Evolutionary conservation across 2,888 invertebrate genomes (phyloP).

Genomic region (Masnerella sp.): DNA sequence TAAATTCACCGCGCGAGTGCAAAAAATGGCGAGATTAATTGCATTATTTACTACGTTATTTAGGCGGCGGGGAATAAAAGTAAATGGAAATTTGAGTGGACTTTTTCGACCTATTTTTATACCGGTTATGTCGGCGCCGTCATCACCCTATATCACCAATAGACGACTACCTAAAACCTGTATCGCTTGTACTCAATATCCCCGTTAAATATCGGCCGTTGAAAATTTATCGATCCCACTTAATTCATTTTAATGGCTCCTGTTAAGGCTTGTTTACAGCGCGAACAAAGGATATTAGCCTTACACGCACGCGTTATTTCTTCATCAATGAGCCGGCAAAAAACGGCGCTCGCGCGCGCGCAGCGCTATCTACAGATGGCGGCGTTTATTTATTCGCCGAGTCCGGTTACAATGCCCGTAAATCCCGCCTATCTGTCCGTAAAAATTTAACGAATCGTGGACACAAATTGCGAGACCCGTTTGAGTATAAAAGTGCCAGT

Average conservation of each 20-base stretch:
- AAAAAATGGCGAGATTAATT: conserved; percentile 17
- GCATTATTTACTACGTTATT: conserved; percentile 17
- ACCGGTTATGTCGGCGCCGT: conserved; percentile 4
- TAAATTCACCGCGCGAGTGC: not conserved
- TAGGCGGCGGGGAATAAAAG: conserved; percentile 26
- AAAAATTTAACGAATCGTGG: conserved; percentile 70
- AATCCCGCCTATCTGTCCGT: conserved; percentile 69
- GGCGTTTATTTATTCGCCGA: conserved; percentile 45
- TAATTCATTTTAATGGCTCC: conserved; percentile 47
- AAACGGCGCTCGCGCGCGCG: not conserved
- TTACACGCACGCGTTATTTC: conserved; percentile 30
- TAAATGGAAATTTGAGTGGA: conserved; percentile 24
- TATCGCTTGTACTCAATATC: conserved; percentile 37
- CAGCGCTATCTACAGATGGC: conserved; percentile 37
- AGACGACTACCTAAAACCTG: conserved; percentile 32
- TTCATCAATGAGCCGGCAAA: conserved; percentile 36
- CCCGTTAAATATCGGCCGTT: conserved; percentile 31
- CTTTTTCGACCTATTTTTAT: conserved; percentile 27
- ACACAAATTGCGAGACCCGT: conserved; percentile 37
- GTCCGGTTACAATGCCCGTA: conserved; percentile 68
- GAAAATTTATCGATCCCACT: conserved; percentile 52
- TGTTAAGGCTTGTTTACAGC: conserved; percentile 44
- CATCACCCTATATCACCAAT: conserved; percentile 29
- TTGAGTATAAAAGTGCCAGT: conserved; percentile 44
- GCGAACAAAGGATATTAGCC: conserved; percentile 22